A percentile compares a stretch with the other conserved stretches of the same genome.
These are phyloP conservation scores for Ceratosolen solmsi DNA, from an alignment of 1,140 invertebrate genomes.

Conservation along the genomic window DNA sequence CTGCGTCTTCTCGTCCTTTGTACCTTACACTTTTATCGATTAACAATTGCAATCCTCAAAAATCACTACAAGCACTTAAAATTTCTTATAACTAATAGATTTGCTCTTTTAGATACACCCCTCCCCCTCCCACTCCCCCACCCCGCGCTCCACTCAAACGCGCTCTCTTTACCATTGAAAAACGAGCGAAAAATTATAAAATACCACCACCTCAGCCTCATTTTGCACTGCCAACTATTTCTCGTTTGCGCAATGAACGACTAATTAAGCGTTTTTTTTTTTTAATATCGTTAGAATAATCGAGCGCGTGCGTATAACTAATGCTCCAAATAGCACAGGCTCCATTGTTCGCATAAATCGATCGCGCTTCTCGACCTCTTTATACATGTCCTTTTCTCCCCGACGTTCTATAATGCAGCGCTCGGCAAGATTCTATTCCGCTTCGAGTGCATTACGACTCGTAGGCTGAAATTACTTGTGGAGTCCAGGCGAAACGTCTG, in stretches of 20 bases:
- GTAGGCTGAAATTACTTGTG: conserved; percentile 18
- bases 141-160: no score
- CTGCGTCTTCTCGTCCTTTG: no score
- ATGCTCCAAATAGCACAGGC: background rate
- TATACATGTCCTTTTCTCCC: background rate
- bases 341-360: conserved; percentile 6
- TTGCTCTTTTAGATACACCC: no score
- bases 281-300: background rate
- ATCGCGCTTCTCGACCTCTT: conserved; percentile 17
- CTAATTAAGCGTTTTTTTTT: background rate
- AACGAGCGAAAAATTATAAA: no score
- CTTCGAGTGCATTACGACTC: background rate
- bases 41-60: no score
- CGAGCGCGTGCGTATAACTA: background rate
- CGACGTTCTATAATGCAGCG: conserved; percentile 1
- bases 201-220: no score
- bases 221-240: no score
- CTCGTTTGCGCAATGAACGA: background rate
- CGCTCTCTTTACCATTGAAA: no score
- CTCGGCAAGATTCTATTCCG: background rate
- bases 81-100: no score
- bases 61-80: no score
- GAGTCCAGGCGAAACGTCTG: conserved; percentile 2
- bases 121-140: no score
- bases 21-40: no score